Percentiles rank a stretch among this genome's conserved stretches.
phyloP scores from a whole-genome alignment of 2,888 invertebrate species.

The Cheilosia pagana region DNA sequence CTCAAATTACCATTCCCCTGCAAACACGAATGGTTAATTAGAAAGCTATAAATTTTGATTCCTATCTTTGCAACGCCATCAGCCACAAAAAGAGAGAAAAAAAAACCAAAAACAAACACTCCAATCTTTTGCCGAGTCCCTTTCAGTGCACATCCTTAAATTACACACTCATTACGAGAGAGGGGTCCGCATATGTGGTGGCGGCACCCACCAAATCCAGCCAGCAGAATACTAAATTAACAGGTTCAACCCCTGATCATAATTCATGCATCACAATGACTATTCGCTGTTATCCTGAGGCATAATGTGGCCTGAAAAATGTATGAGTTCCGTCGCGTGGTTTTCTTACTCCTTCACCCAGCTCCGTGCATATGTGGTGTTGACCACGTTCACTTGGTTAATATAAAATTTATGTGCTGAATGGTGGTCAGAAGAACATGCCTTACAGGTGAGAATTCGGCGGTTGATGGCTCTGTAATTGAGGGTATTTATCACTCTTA shows the following conservation, averaged over 20 bases:
- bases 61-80: slow-evolving; percentile 50
- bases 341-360: slow-evolving; percentile 18
- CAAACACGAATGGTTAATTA: slow-evolving; percentile 54
- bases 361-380: background rate
- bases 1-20: slow-evolving; percentile 19
- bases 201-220: slow-evolving; percentile 56
- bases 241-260: slow-evolving; percentile 63
- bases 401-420: background rate
- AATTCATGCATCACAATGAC: slow-evolving; percentile 72
- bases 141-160: slow-evolving; percentile 29
- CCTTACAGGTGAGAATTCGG: slow-evolving; percentile 65
- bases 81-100: slow-evolving; percentile 23
- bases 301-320: slow-evolving; percentile 63
- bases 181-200: background rate
- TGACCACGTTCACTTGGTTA: slow-evolving; percentile 31
- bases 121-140: slow-evolving; percentile 1
- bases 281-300: slow-evolving; percentile 62
- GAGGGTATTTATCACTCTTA: slow-evolving; percentile 68
- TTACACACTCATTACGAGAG: slow-evolving; percentile 49
- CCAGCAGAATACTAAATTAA: slow-evolving; percentile 41
- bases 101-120: slow-evolving; percentile 5
- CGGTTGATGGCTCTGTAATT: slow-evolving; percentile 64
- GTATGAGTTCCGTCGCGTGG: slow-evolving; percentile 61
- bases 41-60: slow-evolving; percentile 65
- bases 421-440: slow-evolving; percentile 29